Base-by-base conservation (phyloP, 2,113 vertebrate genomes). In the Sylvicapra grimmia region DNA sequence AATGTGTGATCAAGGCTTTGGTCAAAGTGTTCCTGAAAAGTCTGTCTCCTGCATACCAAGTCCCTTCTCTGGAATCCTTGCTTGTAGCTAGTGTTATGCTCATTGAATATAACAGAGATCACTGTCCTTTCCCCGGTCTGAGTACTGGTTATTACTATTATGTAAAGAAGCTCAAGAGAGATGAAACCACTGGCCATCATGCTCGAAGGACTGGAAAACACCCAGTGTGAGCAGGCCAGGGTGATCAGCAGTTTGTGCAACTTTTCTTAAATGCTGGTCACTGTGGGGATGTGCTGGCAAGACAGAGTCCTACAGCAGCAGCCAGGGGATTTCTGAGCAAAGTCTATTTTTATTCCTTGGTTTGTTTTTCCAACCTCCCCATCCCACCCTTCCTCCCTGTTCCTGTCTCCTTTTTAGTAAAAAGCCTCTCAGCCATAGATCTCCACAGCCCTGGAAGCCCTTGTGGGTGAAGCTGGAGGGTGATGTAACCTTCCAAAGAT, bases 401-500 rank as follows among this genome's bases (percentile, higher is more conserved):
- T 97, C 90, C 92, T 9, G 53, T 97, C 94, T 97, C 97, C 98
- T 98, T 98, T 98, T 98, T 98, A 97, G 97, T 97, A 93, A 92
- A 97, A 97, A 93, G 31, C 59, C 19, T 95, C 72, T 65, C 15
- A 18, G 87, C 94, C 53, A 49, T 92, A 94, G 88, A 96, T 91
- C 94, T 83, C 49, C 80, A 97, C 96, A 98, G 91, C 92, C 47
- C 95, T 94, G 56, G 84, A 97, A 95, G 96, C 75, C 87, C 96
- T 97, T 98, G 88, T 86, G 94, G 93, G 53, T 98, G 96, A 98
- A 94, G 97, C 93, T 84, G 93, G 96, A 13, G 97, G 75, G 77
- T 99, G 98, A 98, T 97, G 98, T 98, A 95, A 99, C 96, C 84
- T 89, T 98, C 98, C 97, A 98, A 98, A 99, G 98, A 98, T 99